These are phyloP conservation scores for Amblyornis subalaris DNA, from an alignment of 2,113 vertebrate species.

Conservation along the genomic window DNA sequence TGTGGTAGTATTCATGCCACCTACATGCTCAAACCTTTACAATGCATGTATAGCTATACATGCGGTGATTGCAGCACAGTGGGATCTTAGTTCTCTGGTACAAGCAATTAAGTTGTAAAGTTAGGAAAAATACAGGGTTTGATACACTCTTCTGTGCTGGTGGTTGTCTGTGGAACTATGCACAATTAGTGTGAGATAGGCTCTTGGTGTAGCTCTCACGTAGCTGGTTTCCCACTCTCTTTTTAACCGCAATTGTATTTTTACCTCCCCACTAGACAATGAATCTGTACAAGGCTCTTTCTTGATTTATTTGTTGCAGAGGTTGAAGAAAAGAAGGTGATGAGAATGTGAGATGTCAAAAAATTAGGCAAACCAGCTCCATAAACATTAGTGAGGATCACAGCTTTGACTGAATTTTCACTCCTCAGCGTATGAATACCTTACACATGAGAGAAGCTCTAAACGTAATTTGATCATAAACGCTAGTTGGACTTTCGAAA, in stretches of 20 bases:
- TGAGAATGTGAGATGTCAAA: neutral
- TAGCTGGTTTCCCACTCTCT: neutral
- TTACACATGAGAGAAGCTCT: neutral
- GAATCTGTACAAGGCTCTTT: neutral
- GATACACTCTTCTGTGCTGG: neutral
- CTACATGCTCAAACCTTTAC: neutral
- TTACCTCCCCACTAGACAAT: neutral
- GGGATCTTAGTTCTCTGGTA: neutral
- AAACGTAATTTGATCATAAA: neutral
- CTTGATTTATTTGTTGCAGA: neutral
- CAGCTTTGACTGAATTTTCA: neutral
- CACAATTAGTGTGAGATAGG: neutral
- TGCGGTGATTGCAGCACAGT: neutral
- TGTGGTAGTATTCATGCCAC: neutral
- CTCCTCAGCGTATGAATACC: neutral
- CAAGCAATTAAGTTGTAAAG: neutral
- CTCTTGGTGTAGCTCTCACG: neutral
- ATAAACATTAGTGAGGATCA: neutral
- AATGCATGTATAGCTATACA: accelerated
- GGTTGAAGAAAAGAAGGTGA: neutral
- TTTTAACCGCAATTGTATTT: neutral
- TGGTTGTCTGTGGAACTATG: neutral
- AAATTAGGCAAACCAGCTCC: neutral
- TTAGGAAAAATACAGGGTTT: neutral
- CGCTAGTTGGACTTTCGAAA: neutral